phyloP scores from a whole-genome alignment of 2,113 vertebrate genomes.

The Platysternon megacephalum region DNA sequence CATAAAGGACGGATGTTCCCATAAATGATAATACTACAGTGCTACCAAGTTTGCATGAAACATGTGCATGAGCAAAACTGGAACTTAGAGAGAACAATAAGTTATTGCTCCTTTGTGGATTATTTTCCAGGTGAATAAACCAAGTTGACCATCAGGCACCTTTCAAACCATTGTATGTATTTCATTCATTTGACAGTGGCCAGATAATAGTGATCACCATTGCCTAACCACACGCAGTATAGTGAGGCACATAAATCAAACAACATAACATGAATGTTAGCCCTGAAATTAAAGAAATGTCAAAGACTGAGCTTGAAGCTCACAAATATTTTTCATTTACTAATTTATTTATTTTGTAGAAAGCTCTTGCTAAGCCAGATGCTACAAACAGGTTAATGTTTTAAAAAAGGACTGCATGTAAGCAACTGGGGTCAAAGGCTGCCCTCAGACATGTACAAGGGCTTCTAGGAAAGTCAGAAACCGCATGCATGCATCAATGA shows the following conservation, averaged over 20 bases:
- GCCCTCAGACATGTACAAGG: not conserved
- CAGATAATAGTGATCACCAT: not conserved
- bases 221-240: not conserved
- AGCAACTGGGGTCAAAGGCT: not conserved
- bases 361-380: not conserved
- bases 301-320: not conserved
- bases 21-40: not conserved
- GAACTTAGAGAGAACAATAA: not conserved
- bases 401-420: not conserved
- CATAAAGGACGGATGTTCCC: not conserved
- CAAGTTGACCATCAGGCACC: not conserved
- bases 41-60: not conserved
- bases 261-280: not conserved
- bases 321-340: not conserved
- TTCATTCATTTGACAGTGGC: not conserved
- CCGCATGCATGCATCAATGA: not conserved
- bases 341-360: not conserved
- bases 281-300: not conserved
- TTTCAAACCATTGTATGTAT: not conserved
- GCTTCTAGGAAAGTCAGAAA: not conserved
- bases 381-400: not conserved
- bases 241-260: not conserved
- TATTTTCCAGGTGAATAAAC: not conserved
- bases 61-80: not conserved
- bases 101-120: not conserved